Percentiles rank a stretch among this genome's conserved stretches.
Evolutionary conservation across 2,113 vertebrate species (phyloP).

Genomic region (Hypocryptadius cinnamomeus): DNA sequence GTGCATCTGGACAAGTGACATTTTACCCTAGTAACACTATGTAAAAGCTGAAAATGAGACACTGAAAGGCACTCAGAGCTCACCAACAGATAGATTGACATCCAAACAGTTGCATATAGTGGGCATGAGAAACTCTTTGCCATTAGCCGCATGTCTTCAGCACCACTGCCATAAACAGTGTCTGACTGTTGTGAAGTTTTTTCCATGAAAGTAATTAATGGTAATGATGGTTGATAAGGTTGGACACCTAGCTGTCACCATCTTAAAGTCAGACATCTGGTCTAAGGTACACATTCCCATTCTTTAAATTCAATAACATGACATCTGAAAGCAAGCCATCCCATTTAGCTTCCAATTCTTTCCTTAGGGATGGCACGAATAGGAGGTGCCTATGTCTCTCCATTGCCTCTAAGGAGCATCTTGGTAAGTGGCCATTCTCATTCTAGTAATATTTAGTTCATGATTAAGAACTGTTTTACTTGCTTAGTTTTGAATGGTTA

Average conservation of each 20-base stretch:
- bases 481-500: background rate
- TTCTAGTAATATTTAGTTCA: background rate
- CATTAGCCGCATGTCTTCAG: background rate
- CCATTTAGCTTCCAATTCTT: background rate
- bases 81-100: background rate
- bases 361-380: background rate
- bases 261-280: background rate
- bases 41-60: background rate
- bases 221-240: background rate
- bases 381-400: background rate
- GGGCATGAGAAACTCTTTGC: background rate
- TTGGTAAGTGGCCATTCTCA: background rate
- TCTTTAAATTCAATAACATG: background rate
- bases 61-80: background rate
- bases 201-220: background rate
- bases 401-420: background rate
- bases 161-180: background rate
- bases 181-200: background rate
- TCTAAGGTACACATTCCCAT: background rate
- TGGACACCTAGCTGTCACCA: background rate
- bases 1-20: background rate
- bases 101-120: background rate
- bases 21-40: background rate
- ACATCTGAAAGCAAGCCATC: background rate
- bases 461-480: background rate